Conservation (phyloP, 1,140 invertebrate genomes). For the Drosophila albomicans region DNA sequence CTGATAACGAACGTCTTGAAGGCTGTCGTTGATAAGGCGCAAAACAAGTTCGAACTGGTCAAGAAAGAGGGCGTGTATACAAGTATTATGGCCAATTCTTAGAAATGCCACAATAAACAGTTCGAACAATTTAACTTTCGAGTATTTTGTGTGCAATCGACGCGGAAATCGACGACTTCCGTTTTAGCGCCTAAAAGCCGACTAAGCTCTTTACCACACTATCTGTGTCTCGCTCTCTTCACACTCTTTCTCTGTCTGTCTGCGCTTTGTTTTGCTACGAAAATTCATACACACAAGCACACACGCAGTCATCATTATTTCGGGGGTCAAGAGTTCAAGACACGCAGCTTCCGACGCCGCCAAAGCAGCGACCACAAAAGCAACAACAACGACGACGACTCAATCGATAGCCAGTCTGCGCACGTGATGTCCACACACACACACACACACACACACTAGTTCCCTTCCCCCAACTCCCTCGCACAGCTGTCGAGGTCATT, state of each 20-base stretch:
- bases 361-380: conserved; percentile 16
- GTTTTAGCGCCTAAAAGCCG: conserved; percentile 36
- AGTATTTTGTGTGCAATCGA: background rate
- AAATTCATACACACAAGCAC: conserved; percentile 49
- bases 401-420: conserved; percentile 81
- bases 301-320: conserved; percentile 49
- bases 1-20: conserved; percentile 7
- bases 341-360: conserved; percentile 75
- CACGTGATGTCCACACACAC: conserved; percentile 65
- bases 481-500: conserved; percentile 72
- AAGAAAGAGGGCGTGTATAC: conserved; percentile 49
- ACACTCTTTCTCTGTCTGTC: conserved; percentile 13
- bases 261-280: conserved; percentile 76
- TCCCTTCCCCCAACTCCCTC: background rate
- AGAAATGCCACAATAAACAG: conserved; percentile 24
- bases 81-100: conserved; percentile 14
- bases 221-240: background rate
- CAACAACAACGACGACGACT: conserved; percentile 55
- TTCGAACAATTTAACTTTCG: background rate
- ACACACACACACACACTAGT: background rate
- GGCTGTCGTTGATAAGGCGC: conserved; percentile 6
- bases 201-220: conserved; percentile 4
- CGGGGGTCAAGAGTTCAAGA: conserved; percentile 79
- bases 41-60: conserved; percentile 31
- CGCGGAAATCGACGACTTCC: conserved; percentile 33